These are phyloP conservation scores for Aurelia aurita DNA, from an alignment of 30 jellyfish, hydroid and myxozoan species.

Conservation along the genomic window DNA sequence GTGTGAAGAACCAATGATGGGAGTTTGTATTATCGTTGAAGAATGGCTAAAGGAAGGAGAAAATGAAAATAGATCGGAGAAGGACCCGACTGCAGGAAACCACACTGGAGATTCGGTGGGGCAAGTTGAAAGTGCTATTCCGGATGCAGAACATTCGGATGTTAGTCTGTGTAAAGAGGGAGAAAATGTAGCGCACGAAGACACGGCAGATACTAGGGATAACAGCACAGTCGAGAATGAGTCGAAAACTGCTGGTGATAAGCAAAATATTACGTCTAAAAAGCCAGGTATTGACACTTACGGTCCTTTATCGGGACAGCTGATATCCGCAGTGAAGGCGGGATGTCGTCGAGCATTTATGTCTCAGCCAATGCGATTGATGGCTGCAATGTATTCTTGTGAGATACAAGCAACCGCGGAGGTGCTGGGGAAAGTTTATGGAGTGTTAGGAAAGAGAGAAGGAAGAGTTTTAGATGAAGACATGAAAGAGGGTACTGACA, in stretches of 20 bases:
- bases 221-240: not conserved
- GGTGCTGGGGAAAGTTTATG: constrained; percentile 94
- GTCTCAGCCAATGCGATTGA: constrained; percentile 97
- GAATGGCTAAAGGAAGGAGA: constrained; percentile 76
- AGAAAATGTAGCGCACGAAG: not conserved
- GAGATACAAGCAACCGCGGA: constrained; percentile 98
- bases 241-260: not conserved
- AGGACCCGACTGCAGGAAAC: not conserved
- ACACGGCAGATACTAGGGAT: not conserved
- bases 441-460: constrained; percentile 92
- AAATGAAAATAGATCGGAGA: not conserved
- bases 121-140: not conserved
- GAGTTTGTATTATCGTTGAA: constrained; percentile 90
- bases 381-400: constrained; percentile 98
- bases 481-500: constrained; percentile 97
- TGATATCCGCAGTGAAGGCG: constrained; percentile 90
- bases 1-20: constrained; percentile 99
- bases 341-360: constrained; percentile 99
- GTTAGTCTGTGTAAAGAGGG: not conserved
- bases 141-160: not conserved
- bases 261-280: not conserved
- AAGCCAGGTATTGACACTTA: constrained; percentile 34
- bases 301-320: constrained; percentile 96
- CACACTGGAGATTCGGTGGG: not conserved
- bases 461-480: constrained; percentile 93